phyloP scores from a whole-genome alignment of 2,888 invertebrate species.

The Neelides folsomi region DNA sequence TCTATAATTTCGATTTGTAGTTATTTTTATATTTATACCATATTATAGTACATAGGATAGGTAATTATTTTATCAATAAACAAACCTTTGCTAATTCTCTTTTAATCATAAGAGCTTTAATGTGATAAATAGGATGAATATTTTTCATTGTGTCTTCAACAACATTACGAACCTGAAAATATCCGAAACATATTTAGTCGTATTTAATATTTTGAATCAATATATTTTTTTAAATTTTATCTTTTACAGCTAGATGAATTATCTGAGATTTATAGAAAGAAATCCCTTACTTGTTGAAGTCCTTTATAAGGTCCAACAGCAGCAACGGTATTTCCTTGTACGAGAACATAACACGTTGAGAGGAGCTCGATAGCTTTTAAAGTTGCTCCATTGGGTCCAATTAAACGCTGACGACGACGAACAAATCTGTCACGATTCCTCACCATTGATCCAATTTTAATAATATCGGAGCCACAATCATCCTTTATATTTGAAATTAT shows the following conservation, averaged over 20 bases:
- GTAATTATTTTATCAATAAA: neutral
- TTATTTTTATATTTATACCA: neutral
- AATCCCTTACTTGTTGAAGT: constrained; percentile 50
- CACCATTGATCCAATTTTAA: constrained; percentile 85
- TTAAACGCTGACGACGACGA: constrained; percentile 81
- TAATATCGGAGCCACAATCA: constrained; percentile 84
- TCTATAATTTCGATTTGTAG: too few species aligned
- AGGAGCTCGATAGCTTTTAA: constrained; percentile 90
- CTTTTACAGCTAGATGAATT: too few species aligned
- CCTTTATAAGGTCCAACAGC: constrained; percentile 93
- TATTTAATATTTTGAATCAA: neutral
- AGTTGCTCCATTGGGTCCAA: constrained; percentile 97
- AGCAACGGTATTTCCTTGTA: constrained; percentile 94
- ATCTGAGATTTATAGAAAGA: too few species aligned
- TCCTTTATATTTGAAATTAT: constrained; percentile 48
- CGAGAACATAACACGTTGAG: constrained; percentile 89
- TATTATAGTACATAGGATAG: neutral
- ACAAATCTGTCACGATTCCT: constrained; percentile 86
- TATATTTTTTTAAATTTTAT: neutral
- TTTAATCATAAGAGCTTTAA: constrained; percentile 95
- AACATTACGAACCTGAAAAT: constrained; percentile 57
- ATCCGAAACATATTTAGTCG: neutral
- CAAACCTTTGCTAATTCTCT: constrained; percentile 65
- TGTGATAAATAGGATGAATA: constrained; percentile 95
- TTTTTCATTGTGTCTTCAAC: constrained; percentile 97